Base-by-base conservation (phyloP, 2,113 vertebrate genomes). In the Rhagologus leucostigma region DNA sequence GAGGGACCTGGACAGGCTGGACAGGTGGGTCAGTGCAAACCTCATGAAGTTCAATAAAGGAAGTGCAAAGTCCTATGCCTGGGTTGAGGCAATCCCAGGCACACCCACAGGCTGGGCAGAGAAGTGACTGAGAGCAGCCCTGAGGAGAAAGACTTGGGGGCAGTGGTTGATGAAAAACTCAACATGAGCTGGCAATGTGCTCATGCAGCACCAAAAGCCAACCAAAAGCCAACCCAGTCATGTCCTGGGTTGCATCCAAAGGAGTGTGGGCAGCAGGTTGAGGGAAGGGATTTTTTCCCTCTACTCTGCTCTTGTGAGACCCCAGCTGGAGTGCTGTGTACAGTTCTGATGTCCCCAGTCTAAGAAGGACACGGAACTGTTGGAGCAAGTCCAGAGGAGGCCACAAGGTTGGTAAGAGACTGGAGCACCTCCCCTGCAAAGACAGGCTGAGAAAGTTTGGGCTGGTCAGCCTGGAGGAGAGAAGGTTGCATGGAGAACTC, bases 161-260 rank as follows among this genome's bases (percentile, higher is more conserved):
- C 0, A 0, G 9, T 39, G 33, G 19, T 2, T 26, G 37, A 81
- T 67, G 37, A 39, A 82, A 39, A 80, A 22, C 13, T 56, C 50
- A 32, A 12, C 12, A 7, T 5, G 53, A 89, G 53, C 33, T 7
- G 11, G 20, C 33, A 46, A 14, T 8, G 46, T 26, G n/a, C 60
- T 75, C 82, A 30, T 26, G 18, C 46, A 69, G 65, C 46, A 24
- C 70, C 24, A 16, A 67, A 59, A 33, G 16, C 29, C 33, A 74
- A 24, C 70, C 24, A 16, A 67, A 59, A 33, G 16, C 29, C 33
- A 74, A 30, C 5, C 29, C 37, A 74, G 23, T 4, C 0, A 1
- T 46, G 30, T 20, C 29, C 69, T 46, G 39, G 46, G 33, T 1
- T 75, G 53, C 33, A 68, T 64, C 46, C 55, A 53, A 39, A 59